A percentile compares a stretch with the other conserved stretches of the same genome.
These are phyloP conservation scores for Drosophila ustulata DNA, from an alignment of 2,888 invertebrate genomes.

Conservation along the genomic window DNA sequence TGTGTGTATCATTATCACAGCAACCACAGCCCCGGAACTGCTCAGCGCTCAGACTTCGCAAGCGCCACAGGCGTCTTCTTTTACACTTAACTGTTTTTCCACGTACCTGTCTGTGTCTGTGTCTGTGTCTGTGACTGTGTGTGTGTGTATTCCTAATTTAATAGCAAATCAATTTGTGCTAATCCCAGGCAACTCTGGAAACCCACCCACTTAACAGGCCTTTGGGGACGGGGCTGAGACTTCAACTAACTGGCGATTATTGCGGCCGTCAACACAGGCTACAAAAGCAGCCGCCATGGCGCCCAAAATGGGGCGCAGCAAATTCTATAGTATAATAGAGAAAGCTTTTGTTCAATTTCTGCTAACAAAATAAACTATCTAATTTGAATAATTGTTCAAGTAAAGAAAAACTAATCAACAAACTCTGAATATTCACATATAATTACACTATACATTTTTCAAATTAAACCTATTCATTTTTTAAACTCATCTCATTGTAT, in stretches of 20 bases:
- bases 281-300: neutral
- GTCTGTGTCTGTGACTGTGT: slow-evolving; percentile 30
- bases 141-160: slow-evolving; percentile 73
- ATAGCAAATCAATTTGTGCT: slow-evolving; percentile 83
- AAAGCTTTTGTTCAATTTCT: neutral
- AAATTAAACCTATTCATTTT: no score
- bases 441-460: no score
- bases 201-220: slow-evolving; percentile 65
- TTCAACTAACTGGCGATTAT: neutral
- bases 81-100: slow-evolving; percentile 80
- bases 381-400: no score
- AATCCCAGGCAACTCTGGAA: slow-evolving; percentile 62
- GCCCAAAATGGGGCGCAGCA: slow-evolving; percentile 42
- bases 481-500: no score
- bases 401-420: no score
- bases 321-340: no score
- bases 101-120: slow-evolving; percentile 50
- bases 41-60: slow-evolving; percentile 20
- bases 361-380: no score
- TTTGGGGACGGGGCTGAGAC: slow-evolving; percentile 14
- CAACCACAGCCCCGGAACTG: slow-evolving; percentile 60
- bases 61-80: slow-evolving; percentile 75
- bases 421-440: no score
- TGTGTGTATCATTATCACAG: slow-evolving; percentile 76
- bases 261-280: neutral